phyloP scores from a whole-genome alignment of 2,113 vertebrate genomes.

The Polyodon spathula region DNA sequence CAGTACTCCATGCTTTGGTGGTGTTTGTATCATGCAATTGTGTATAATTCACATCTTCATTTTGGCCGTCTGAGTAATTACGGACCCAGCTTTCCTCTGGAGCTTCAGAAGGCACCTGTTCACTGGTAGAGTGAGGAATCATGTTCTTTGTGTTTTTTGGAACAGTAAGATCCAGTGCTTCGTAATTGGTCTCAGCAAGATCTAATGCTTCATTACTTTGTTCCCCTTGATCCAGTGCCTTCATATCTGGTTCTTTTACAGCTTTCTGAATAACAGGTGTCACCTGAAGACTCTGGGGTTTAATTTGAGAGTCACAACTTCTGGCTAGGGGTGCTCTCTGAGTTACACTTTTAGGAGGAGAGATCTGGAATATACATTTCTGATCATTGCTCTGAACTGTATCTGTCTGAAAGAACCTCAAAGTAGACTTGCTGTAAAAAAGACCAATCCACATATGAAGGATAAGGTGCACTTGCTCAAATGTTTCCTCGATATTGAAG shows the following conservation, averaged over 20 bases:
- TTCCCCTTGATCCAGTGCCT: slow-evolving; percentile 32
- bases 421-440: slow-evolving; percentile 74
- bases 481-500: slow-evolving; percentile 51
- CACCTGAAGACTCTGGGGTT: no score
- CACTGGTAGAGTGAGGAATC: background rate
- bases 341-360: no score
- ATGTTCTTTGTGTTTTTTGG: slow-evolving; percentile 13
- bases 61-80: no score
- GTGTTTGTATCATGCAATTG: no score
- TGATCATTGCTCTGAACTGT: no score
- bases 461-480: slow-evolving; percentile 73
- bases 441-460: slow-evolving; percentile 91
- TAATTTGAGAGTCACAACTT: no score
- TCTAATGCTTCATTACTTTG: slow-evolving; percentile 34
- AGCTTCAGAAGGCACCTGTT: slow-evolving; percentile 12
- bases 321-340: no score
- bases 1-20: no score
- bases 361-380: no score
- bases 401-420: slow-evolving; percentile 50
- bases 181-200: slow-evolving; percentile 35
- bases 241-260: background rate
- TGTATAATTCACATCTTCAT: no score
- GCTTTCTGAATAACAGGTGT: background rate
- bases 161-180: slow-evolving; percentile 12
- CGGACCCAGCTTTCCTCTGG: no score